Evolutionary conservation across 2,888 invertebrate species (phyloP), one percentile per base, ranked within the genome.

Genomic region (Eledone cirrhosa): DNA sequence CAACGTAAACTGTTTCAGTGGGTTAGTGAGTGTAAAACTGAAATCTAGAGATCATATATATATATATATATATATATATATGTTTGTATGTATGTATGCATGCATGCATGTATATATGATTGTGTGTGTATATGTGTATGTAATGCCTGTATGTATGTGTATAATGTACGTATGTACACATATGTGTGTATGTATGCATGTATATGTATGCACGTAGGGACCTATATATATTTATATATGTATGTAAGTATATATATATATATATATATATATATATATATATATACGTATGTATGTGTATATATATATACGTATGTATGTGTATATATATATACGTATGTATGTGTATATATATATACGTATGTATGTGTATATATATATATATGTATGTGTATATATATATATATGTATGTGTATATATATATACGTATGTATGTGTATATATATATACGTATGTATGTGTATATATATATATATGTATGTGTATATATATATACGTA

Each of bases 231-330:
- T n/a, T n/a, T n/a, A n/a, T n/a, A n/a, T n/a, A n/a, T n/a, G n/a
- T n/a, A n/a, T n/a, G n/a, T n/a, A n/a, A n/a, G n/a, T 65, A 24
- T 65, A 63, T 63, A 63, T 63, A 63, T 63, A 63, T n/a, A 63
- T 63, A 14, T 63, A 63, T 63, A 63, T 63, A 63, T n/a, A 63
- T n/a, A 63, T 63, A 63, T 63, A 63, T 63, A n/a, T 16, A 63
- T 63, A 63, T 63, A 63, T 63, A n/a, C 29, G 29, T 24, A 65
- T 24, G 29, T 4, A 24, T 24, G 29, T 24, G 29, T 65, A 65
- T 65, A 24, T 65, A 24, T 65, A n/a, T 4, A 65, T 24, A 24
- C 29, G 29, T 24, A 65, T 24, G 29, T 24, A 65, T 24, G 1
- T 65, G 29, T 65, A 24, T 4, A 65, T 65, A 24, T 65, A 65